Conservation (phyloP, 2,888 invertebrate genomes). For the Hypomecis atomaria region DNA sequence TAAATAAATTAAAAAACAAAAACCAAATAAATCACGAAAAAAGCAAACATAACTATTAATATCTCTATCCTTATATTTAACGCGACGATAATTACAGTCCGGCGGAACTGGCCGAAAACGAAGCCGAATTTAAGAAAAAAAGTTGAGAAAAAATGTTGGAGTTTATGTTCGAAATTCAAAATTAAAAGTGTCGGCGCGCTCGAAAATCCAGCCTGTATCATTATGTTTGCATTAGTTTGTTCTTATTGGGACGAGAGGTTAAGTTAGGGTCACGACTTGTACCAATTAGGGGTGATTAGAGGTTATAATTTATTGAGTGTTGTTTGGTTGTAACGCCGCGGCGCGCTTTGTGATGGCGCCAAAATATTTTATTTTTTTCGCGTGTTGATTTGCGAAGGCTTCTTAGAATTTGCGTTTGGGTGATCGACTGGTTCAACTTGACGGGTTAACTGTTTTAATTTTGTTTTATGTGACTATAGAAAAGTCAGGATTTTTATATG, state of each 20-base stretch:
- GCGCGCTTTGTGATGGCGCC: slow-evolving; percentile 75
- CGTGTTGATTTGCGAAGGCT: slow-evolving; percentile 74
- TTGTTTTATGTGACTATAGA: not conserved
- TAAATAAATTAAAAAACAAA: slow-evolving; percentile 75
- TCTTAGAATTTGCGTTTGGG: slow-evolving; percentile 52
- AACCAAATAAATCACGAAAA: slow-evolving; percentile 79
- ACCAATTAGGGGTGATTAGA: slow-evolving; percentile 84
- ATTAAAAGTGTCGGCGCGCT: slow-evolving; percentile 45
- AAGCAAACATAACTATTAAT: slow-evolving; percentile 79
- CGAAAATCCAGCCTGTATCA: slow-evolving; percentile 67
- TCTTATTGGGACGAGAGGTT: slow-evolving; percentile 78
- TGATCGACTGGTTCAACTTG: slow-evolving; percentile 14
- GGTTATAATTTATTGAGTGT: slow-evolving; percentile 81
- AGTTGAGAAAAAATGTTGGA: slow-evolving; percentile 33
- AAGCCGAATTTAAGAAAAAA: slow-evolving; percentile 25
- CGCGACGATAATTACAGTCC: slow-evolving; percentile 77
- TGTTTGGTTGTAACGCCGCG: slow-evolving; percentile 62
- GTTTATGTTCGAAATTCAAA: slow-evolving; percentile 79
- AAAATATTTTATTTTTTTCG: slow-evolving; percentile 58
- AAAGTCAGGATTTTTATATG: not conserved
- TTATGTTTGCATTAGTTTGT: slow-evolving; percentile 82
- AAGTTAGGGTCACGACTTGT: slow-evolving; percentile 81
- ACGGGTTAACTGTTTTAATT: not conserved
- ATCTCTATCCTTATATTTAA: slow-evolving; percentile 84
- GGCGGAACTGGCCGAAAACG: slow-evolving; percentile 43